These are phyloP conservation scores for Moxostoma hubbsi DNA, from an alignment of 2,797 vertebrate genomes.

Conservation along the genomic window DNA sequence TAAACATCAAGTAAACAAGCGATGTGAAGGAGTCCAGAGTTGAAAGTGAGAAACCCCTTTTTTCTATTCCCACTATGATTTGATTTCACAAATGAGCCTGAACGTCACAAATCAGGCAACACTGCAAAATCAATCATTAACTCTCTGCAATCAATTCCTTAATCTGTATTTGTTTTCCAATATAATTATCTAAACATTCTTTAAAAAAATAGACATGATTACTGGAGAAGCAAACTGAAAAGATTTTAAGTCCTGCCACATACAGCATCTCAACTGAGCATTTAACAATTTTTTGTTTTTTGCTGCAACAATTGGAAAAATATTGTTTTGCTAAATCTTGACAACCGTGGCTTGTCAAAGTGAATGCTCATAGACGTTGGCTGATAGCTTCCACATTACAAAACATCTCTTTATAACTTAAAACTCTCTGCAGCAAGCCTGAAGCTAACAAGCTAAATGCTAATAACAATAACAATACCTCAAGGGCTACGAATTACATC, in stretches of 20 bases:
- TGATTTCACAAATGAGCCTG: no score
- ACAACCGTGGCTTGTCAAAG: constrained; percentile 44
- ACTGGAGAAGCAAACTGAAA: no score
- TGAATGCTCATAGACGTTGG: constrained; percentile 37
- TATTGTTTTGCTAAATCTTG: constrained; percentile 9
- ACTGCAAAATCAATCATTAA: no score
- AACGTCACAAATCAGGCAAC: no score
- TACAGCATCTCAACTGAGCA: no score
- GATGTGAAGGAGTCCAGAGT: not conserved
- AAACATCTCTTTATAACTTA: constrained; percentile 18
- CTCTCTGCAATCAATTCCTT: no score
- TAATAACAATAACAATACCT: constrained; percentile 32
- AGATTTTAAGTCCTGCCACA: no score
- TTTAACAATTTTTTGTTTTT: constrained; percentile 13
- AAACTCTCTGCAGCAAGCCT: constrained; percentile 4
- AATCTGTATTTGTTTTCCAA: no score
- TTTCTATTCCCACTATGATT: no score
- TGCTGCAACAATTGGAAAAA: not conserved
- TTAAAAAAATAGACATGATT: no score
- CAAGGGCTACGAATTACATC: not conserved
- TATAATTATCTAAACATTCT: no score
- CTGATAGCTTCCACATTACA: constrained; percentile 54
- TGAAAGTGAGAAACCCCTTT: no score
- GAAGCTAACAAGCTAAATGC: constrained; percentile 25
- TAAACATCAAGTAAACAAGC: constrained; percentile 26